Percentiles rank a stretch among this genome's conserved stretches.
These are phyloP conservation scores for Bombycilla garrulus DNA, from an alignment of 2,113 vertebrate genomes.

Conservation along the genomic window DNA sequence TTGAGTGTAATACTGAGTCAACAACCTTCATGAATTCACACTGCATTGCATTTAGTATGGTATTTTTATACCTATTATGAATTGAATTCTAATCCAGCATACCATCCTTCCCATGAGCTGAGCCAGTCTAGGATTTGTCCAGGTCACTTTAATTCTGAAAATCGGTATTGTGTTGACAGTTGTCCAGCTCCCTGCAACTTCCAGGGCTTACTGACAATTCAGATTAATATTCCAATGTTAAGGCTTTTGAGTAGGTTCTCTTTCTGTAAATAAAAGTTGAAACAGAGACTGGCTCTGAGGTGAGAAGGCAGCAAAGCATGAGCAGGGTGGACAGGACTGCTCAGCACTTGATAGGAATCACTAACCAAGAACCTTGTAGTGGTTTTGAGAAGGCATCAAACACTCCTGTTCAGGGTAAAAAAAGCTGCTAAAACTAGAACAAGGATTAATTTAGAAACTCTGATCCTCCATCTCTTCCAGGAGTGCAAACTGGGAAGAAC, in stretches of 20 bases:
- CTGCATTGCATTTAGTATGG: not conserved
- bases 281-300: not conserved
- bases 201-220: not conserved
- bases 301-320: not conserved
- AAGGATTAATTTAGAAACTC: not conserved
- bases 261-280: not conserved
- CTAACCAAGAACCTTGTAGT: not conserved
- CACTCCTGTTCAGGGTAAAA: not conserved
- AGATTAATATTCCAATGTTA: not conserved
- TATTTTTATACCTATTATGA: not conserved
- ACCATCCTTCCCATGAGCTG: not conserved
- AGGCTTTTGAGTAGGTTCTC: not conserved
- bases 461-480: not conserved
- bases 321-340: not conserved
- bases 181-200: not conserved
- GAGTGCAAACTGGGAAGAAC: not conserved
- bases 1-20: not conserved
- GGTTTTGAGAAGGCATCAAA: not conserved
- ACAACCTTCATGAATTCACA: not conserved
- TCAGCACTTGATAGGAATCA: fast-evolving
- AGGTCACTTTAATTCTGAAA: not conserved
- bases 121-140: not conserved
- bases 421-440: not conserved
- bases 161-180: not conserved
- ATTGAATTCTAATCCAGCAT: not conserved